A percentile compares a stretch with the other conserved stretches of the same genome.
These are phyloP conservation scores for Ancistrus triradiatus DNA, from an alignment of 2,113 vertebrate genomes.

Conservation along the genomic window DNA sequence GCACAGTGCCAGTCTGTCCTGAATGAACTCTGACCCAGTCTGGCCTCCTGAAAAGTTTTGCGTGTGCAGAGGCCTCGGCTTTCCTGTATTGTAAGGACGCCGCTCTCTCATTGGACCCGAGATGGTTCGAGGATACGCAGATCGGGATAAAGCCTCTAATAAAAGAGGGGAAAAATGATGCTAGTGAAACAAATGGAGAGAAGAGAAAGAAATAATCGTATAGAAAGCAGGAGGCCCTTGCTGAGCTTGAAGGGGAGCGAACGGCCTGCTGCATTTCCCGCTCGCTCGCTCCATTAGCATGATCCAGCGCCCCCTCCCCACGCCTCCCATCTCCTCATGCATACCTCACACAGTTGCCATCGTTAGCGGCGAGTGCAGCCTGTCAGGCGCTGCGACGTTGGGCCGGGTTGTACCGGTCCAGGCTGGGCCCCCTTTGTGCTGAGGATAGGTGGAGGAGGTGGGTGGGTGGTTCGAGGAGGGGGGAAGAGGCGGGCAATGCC, in stretches of 20 bases:
- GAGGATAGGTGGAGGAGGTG: conserved; percentile 26
- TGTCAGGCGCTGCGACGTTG: conserved; percentile 72
- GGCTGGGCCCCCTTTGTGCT: conserved; percentile 65
- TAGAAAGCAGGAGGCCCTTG: conserved; percentile 31
- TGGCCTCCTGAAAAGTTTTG: conserved; percentile 22
- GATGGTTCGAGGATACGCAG: conserved; percentile 29
- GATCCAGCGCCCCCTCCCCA: conserved; percentile 2
- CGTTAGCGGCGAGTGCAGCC: conserved; percentile 71
- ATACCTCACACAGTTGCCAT: conserved; percentile 77
- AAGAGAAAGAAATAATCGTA: conserved; percentile 42
- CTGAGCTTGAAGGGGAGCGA: conserved; percentile 28
- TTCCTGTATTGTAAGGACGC: conserved; percentile 17
- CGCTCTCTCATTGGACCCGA: background rate
- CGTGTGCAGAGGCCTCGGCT: conserved; percentile 15
- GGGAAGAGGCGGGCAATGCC: conserved; percentile 55
- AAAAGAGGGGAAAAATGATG: conserved; percentile 31
- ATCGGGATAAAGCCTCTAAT: conserved; percentile 34
- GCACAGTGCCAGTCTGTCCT: conserved; percentile 29
- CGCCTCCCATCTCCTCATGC: conserved; percentile 41
- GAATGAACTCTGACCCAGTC: conserved; percentile 35
- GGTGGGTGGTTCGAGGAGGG: conserved; percentile 13
- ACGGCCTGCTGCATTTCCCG: conserved; percentile 25
- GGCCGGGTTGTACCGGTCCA: conserved; percentile 49
- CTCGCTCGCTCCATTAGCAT: conserved; percentile 43
- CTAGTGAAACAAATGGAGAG: conserved; percentile 45